Percentiles rank a stretch among this genome's conserved stretches.
Evolutionary conservation across 37 sponge, comb jelly and placozoan species (phyloP).

Genomic region (Spongilla lacustris): DNA sequence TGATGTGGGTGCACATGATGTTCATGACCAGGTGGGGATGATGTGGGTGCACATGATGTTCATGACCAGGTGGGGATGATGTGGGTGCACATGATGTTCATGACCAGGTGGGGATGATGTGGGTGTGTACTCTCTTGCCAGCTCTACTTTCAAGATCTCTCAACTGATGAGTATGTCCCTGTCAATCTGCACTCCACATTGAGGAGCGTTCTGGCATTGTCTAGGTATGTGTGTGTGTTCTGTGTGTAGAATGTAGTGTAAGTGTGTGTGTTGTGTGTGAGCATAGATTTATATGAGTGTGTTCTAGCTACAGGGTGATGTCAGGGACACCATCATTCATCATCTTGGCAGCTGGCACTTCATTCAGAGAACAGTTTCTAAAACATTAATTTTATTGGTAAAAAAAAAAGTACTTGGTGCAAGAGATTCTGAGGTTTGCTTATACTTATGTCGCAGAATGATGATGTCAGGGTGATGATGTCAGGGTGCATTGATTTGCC

Average conservation of each 20-base stretch:
- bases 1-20: too few relatives aligned
- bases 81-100: too few relatives aligned
- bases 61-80: too few relatives aligned
- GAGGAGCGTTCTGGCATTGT: constrained; percentile 10
- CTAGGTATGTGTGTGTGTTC: constrained; percentile 10
- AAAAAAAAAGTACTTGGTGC: not conserved
- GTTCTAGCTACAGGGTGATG: not conserved
- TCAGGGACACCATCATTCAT: constrained; percentile 11
- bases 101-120: not conserved
- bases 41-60: too few relatives aligned
- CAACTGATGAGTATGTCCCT: not conserved
- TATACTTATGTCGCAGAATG: too few relatives aligned
- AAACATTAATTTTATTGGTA: not conserved
- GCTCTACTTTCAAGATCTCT: constrained; percentile 45
- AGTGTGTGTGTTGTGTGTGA: not conserved
- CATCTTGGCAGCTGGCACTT: constrained; percentile 1
- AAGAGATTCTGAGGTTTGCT: not conserved
- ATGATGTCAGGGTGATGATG: too few relatives aligned
- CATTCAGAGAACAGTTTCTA: constrained; percentile 16
- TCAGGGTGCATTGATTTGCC: constrained; percentile 44
- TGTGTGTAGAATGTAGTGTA: not conserved
- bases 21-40: not conserved
- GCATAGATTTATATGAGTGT: too few relatives aligned
- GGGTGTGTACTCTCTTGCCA: not conserved
- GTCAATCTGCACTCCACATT: constrained; percentile 25